A percentile compares a stretch with the other conserved stretches of the same genome.
These are phyloP conservation scores for Apogon hyalosoma DNA, from an alignment of 2,797 vertebrate species.

Conservation along the genomic window DNA sequence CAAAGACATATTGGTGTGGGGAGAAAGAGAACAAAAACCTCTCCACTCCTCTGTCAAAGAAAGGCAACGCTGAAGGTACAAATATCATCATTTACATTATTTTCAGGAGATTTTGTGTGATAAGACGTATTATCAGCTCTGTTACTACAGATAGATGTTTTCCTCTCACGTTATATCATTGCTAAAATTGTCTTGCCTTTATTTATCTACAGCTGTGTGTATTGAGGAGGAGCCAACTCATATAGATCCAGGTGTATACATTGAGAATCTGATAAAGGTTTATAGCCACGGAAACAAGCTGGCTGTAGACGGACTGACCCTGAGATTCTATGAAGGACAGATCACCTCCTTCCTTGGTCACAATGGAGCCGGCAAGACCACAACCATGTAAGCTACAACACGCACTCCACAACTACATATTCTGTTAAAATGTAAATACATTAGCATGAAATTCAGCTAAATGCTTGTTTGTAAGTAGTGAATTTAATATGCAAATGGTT, in stretches of 20 bases:
- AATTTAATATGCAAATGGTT: constrained; percentile 11
- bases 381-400: constrained; percentile 91
- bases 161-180: too few relatives aligned
- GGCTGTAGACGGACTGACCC: constrained; percentile 92
- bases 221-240: constrained; percentile 95
- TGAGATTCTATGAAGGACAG: constrained; percentile 97
- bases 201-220: constrained; percentile 83
- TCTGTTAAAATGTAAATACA: too few relatives aligned
- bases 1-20: constrained; percentile 95
- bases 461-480: not conserved
- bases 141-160: not conserved
- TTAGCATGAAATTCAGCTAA: too few relatives aligned
- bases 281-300: constrained; percentile 96
- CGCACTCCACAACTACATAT: not conserved
- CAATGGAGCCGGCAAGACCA: constrained; percentile 98
- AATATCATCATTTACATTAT: not conserved
- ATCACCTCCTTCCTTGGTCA: constrained; percentile 98
- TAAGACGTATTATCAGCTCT: too few relatives aligned
- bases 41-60: constrained; percentile 80
- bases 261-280: constrained; percentile 96
- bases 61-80: constrained; percentile 89
- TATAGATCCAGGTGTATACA: constrained; percentile 93
- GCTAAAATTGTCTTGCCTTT: not conserved
- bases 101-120: not conserved
- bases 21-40: constrained; percentile 85